These are phyloP conservation scores for Eurosta solidaginis DNA, from an alignment of 1,140 invertebrate species.

Conservation along the genomic window DNA sequence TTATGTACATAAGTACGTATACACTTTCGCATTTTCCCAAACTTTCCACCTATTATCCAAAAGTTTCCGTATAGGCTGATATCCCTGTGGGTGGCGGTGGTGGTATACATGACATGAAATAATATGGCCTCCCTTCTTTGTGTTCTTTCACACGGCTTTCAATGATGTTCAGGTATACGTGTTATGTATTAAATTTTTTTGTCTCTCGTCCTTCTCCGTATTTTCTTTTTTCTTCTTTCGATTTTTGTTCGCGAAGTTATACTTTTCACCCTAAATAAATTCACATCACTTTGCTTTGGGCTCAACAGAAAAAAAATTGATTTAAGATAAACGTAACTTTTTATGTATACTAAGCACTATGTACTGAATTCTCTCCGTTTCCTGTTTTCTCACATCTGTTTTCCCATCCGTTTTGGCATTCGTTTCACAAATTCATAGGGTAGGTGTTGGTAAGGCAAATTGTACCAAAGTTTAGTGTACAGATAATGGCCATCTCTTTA, in stretches of 20 bases:
- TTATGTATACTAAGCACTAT: not conserved
- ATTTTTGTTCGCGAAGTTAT: not conserved
- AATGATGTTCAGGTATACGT: not conserved
- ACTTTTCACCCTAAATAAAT: conserved; percentile 26
- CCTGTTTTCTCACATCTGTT: not conserved
- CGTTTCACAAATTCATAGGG: not conserved
- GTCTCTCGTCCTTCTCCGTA: not conserved
- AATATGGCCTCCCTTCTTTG: not conserved
- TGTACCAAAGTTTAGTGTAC: not conserved
- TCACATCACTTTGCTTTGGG: not conserved
- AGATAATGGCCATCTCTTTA: not conserved
- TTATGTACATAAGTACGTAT: not conserved
- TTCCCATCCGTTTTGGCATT: not conserved
- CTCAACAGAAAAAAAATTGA: not conserved
- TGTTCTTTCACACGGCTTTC: not conserved
- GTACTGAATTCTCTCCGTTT: not conserved
- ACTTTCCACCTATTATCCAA: not conserved
- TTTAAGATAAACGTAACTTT: not conserved
- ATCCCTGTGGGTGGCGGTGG: not conserved
- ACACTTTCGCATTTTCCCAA: not conserved
- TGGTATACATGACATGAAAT: not conserved
- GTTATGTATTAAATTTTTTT: not conserved
- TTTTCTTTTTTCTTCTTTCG: not conserved
- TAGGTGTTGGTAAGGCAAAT: not conserved
- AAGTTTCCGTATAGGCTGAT: not conserved